These are phyloP conservation scores for Semotilus atromaculatus DNA, from an alignment of 2,797 vertebrate genomes.

Conservation along the genomic window DNA sequence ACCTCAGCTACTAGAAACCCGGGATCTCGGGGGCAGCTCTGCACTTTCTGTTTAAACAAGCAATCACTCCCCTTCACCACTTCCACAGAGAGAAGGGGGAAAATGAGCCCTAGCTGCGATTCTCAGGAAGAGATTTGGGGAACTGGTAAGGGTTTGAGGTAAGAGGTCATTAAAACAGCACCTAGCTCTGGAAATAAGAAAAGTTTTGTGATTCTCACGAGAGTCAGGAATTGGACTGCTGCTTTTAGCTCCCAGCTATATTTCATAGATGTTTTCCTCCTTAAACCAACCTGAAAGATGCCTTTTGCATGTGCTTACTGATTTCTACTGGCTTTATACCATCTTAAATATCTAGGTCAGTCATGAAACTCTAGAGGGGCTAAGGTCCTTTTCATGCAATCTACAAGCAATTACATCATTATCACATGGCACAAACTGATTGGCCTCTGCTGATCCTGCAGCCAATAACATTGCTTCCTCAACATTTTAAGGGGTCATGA, in stretches of 20 bases:
- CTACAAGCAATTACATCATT: too few relatives aligned
- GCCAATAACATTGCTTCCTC: too few relatives aligned
- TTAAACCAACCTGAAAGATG: slow-evolving; percentile 2
- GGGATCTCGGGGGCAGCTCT: slow-evolving; percentile 31
- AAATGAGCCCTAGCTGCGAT: slow-evolving; percentile 71
- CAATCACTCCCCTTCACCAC: slow-evolving; percentile 76
- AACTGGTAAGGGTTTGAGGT: slow-evolving; percentile 65
- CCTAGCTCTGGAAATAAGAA: slow-evolving; percentile 61
- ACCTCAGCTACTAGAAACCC: slow-evolving; percentile 72
- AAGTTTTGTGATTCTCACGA: slow-evolving; percentile 40
- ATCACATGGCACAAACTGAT: too few relatives aligned
- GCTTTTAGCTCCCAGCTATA: slow-evolving; percentile 24
- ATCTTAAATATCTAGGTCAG: not conserved
- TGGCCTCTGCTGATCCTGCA: too few relatives aligned
- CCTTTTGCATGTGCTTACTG: not conserved
- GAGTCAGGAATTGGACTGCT: not conserved
- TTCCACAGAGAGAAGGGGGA: slow-evolving; percentile 67
- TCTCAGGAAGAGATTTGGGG: slow-evolving; percentile 71
- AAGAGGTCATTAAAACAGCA: slow-evolving; percentile 74
- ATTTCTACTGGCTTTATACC: not conserved
- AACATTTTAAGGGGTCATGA: too few relatives aligned
- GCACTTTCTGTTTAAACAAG: slow-evolving; percentile 73
- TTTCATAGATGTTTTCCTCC: slow-evolving; percentile 9
- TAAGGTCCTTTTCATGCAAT: too few relatives aligned
- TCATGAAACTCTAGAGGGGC: too few relatives aligned